Conservation (phyloP, 2,113 vertebrate genomes). For the Paedocypris sp. region DNA sequence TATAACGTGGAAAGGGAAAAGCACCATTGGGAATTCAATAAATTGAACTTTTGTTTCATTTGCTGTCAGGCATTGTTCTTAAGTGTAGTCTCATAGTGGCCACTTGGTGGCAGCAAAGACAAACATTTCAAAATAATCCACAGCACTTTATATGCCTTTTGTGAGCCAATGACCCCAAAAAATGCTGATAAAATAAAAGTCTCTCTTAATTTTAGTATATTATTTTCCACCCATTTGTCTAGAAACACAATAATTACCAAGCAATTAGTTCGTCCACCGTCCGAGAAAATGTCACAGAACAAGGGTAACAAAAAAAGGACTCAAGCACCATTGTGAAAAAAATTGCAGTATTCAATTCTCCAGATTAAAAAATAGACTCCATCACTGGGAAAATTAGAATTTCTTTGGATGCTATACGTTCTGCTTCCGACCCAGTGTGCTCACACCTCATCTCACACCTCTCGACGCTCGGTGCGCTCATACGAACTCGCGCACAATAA, state of each 20-base stretch:
- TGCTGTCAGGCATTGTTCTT: neutral
- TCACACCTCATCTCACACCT: too few species aligned
- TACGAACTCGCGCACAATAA: too few species aligned
- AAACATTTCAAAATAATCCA: neutral
- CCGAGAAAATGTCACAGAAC: neutral
- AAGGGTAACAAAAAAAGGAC: neutral
- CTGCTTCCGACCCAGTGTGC: too few species aligned
- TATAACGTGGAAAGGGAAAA: conserved; percentile 10
- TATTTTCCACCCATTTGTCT: too few species aligned
- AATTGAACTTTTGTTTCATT: conserved; percentile 22
- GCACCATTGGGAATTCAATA: conserved; percentile 27
- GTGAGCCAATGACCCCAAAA: too few species aligned
- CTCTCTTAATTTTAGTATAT: too few species aligned
- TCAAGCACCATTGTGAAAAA: conserved; percentile 14
- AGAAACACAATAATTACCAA: neutral
- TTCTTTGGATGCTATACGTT: too few species aligned
- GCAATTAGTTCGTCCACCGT: neutral
- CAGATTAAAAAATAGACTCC: too few species aligned
- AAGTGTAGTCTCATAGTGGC: neutral
- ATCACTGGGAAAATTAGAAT: too few species aligned
- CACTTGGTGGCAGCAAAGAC: conserved; percentile 20
- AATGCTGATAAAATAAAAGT: conserved; percentile 5
- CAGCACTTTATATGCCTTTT: neutral
- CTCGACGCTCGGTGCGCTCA: too few species aligned
- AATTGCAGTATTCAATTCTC: too few species aligned